These are phyloP conservation scores for Margaritifera margaritifera DNA, from an alignment of 2,888 invertebrate species.

Conservation along the genomic window DNA sequence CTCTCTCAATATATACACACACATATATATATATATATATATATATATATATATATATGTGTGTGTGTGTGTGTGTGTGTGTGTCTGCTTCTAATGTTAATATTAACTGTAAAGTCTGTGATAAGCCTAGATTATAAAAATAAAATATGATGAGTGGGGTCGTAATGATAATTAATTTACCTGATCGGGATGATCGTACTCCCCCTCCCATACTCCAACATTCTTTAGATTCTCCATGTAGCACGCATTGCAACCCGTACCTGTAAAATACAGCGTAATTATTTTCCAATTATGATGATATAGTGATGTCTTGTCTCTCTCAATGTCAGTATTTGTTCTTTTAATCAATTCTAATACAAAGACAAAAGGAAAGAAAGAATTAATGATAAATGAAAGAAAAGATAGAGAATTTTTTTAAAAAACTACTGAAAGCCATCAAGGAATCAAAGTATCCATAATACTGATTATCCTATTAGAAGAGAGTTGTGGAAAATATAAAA, in stretches of 20 bases:
- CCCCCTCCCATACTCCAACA: constrained; percentile 84
- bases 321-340: not conserved
- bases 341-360: no score
- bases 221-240: constrained; percentile 92
- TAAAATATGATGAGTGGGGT: not conserved
- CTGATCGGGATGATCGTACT: constrained; percentile 72
- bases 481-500: no score
- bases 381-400: no score
- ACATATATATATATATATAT: no score
- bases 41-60: no score
- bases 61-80: no score
- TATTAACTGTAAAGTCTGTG: not conserved
- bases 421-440: no score
- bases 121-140: not conserved
- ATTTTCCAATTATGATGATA: not conserved
- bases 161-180: constrained; percentile 39
- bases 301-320: not conserved
- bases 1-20: no score
- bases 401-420: no score
- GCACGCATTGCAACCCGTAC: constrained; percentile 95
- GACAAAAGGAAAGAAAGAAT: no score
- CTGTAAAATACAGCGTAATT: constrained; percentile 73
- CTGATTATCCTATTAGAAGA: no score
- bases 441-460: no score
- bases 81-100: not conserved